These are phyloP conservation scores for Lutjanus campechanus DNA, from an alignment of 2,797 vertebrate species.

Conservation along the genomic window DNA sequence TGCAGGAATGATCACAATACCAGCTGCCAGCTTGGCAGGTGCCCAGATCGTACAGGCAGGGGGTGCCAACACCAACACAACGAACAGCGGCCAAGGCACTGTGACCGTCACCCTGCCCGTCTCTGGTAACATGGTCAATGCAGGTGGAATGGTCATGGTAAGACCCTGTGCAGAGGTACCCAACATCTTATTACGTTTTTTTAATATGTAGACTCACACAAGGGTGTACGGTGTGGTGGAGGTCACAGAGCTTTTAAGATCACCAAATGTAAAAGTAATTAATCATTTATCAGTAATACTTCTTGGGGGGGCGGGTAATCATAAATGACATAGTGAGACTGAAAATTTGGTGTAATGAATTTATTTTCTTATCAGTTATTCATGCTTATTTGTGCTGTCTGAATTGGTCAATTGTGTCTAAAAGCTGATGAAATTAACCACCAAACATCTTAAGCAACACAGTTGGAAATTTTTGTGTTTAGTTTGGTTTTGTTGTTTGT, in stretches of 20 bases:
- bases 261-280: neutral
- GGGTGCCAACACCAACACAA: conserved; percentile 93
- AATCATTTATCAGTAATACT: neutral
- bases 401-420: neutral
- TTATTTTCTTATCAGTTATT: neutral
- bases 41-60: conserved; percentile 97
- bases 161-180: conserved; percentile 82
- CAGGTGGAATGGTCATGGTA: conserved; percentile 99
- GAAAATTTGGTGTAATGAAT: neutral
- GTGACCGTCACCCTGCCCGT: conserved; percentile 96
- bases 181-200: conserved; percentile 60
- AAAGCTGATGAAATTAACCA: neutral
- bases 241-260: conserved; percentile 21
- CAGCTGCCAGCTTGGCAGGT: conserved; percentile 95
- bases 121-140: conserved; percentile 97
- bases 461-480: neutral
- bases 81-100: conserved; percentile 96
- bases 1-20: conserved; percentile 99
- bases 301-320: no score
- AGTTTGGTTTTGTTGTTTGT: neutral
- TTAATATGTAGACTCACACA: conserved; percentile 16
- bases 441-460: neutral
- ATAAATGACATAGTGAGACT: neutral
- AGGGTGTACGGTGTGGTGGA: conserved; percentile 45
- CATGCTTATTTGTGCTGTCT: neutral